A percentile compares a stretch with the other conserved stretches of the same genome.
Evolutionary conservation across 1,140 invertebrate genomes (phyloP).

Genomic region (Teleopsis dalmanni): DNA sequence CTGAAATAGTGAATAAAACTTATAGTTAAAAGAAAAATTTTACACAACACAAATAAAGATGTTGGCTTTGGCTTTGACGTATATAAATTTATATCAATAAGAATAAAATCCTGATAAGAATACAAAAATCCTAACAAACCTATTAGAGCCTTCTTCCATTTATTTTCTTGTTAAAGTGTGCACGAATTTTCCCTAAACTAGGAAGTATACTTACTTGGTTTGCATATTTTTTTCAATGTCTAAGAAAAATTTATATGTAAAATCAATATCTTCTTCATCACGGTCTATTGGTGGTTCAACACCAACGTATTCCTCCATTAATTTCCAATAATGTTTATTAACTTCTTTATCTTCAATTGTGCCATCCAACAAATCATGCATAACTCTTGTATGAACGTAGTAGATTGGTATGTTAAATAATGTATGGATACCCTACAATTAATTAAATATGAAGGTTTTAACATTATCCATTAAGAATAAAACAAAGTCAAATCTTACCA

Average conservation of each 20-base stretch:
- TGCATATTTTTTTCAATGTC: constrained; percentile 35
- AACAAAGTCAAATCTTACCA: constrained; percentile 28
- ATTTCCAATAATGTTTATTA: constrained; percentile 54
- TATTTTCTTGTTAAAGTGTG: too few relatives aligned
- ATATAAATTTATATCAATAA: too few relatives aligned
- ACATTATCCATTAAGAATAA: too few relatives aligned
- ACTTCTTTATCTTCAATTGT: constrained; percentile 44
- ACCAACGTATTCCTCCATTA: constrained; percentile 52
- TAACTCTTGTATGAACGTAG: constrained; percentile 38
- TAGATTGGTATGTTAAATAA: constrained; percentile 33
- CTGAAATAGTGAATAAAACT: too few relatives aligned
- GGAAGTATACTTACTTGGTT: constrained; percentile 28
- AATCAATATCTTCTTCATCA: constrained; percentile 53
- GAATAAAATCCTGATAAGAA: too few relatives aligned
- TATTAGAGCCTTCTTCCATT: too few relatives aligned
- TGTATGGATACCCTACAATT: constrained; percentile 30
- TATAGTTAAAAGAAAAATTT: too few relatives aligned
- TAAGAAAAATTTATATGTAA: constrained; percentile 46
- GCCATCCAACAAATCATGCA: constrained; percentile 31
- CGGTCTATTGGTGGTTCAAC: constrained; percentile 50
- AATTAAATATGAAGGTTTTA: not conserved
- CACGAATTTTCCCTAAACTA: too few relatives aligned
- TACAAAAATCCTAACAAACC: too few relatives aligned
- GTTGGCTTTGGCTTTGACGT: too few relatives aligned
- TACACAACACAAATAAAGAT: too few relatives aligned